phyloP scores from a whole-genome alignment of 2,888 invertebrate genomes.

The Limulus polyphemus region DNA sequence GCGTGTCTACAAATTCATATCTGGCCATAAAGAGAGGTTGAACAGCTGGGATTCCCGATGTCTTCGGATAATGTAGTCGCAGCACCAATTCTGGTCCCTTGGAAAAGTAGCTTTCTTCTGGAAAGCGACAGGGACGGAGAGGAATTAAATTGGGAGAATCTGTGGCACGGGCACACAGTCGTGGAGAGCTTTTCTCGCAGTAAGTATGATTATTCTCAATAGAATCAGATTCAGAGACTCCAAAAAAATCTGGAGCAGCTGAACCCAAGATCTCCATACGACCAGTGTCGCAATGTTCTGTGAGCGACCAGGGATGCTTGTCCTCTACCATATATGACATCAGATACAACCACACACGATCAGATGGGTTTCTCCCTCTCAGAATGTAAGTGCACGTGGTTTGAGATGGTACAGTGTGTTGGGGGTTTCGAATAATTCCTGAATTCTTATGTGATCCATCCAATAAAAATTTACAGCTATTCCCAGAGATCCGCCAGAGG shows the following conservation, averaged over 20 bases:
- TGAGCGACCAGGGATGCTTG: slow-evolving; percentile 13
- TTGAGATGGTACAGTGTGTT: slow-evolving; percentile 59
- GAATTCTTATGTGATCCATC: slow-evolving; percentile 13
- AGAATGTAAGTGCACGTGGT: slow-evolving; percentile 70
- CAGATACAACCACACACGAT: slow-evolving; percentile 66
- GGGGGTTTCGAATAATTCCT: slow-evolving; percentile 20
- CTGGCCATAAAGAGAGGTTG: slow-evolving; percentile 56
- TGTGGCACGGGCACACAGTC: slow-evolving; percentile 28
- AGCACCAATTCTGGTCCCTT: slow-evolving; percentile 60
- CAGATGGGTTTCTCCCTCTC: slow-evolving; percentile 38
- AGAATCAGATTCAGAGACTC: background rate
- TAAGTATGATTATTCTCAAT: slow-evolving; percentile 46
- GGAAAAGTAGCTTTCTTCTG: slow-evolving; percentile 62
- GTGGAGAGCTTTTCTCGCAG: slow-evolving; percentile 30
- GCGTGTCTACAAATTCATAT: slow-evolving; percentile 63
- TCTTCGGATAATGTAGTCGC: slow-evolving; percentile 57
- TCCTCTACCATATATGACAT: slow-evolving; percentile 67
- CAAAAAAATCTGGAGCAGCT: background rate
- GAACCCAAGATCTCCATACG: slow-evolving; percentile 23
- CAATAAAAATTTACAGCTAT: slow-evolving; percentile 15
- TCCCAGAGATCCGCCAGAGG: slow-evolving; percentile 26
- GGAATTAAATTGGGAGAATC: slow-evolving; percentile 27
- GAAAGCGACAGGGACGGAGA: slow-evolving; percentile 27
- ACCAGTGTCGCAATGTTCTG: slow-evolving; percentile 22
- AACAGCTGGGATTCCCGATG: slow-evolving; percentile 59